Evolutionary conservation across 1,140 invertebrate species (phyloP), one percentile per base, ranked within the genome.

Genomic region (Gonatopus flavifemur): DNA sequence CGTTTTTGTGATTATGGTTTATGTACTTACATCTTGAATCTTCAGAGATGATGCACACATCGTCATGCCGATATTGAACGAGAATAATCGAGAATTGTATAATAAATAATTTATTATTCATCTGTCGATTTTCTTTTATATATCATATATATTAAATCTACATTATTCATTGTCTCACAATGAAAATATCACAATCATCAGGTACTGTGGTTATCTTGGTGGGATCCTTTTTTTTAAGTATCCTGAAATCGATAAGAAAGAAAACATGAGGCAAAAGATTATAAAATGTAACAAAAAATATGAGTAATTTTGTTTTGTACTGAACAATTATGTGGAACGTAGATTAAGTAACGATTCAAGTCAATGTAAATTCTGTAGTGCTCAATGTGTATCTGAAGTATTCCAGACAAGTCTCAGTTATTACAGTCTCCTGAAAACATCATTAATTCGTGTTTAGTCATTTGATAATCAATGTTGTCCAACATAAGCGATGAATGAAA

Each of bases 151-250:
- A n/a, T n/a, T n/a, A n/a, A n/a, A n/a, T n/a, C n/a, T n/a, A n/a
- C n/a, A n/a, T n/a, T n/a, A n/a, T n/a, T n/a, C n/a, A n/a, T n/a
- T n/a, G n/a, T n/a, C n/a, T n/a, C n/a, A n/a, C n/a, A n/a, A n/a
- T n/a, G n/a, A n/a, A n/a, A 52, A 42, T 74, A 76, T 77, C 74
- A 77, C 74, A 77, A 72, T 69, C 66, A 61, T 77, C 72, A 75
- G 72, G 74, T 77, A 77, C 72, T 30, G 54, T 49, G 30, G 45
- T 38, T 63, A 58, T 49, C 55, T 62, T 56, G 49, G 54, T 59
- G 56, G 55, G 60, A 62, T 64, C 60, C 63, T 45, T 55, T 47
- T 48, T n/a, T n/a, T n/a, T n/a, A n/a, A 47, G 24, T 53, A 49
- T 57, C 66, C 74, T 77, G 74, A 66, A 77, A 77, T 59, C 56